phyloP scores from a whole-genome alignment of 1,140 invertebrate species.

The Drosophila kanapiae region DNA sequence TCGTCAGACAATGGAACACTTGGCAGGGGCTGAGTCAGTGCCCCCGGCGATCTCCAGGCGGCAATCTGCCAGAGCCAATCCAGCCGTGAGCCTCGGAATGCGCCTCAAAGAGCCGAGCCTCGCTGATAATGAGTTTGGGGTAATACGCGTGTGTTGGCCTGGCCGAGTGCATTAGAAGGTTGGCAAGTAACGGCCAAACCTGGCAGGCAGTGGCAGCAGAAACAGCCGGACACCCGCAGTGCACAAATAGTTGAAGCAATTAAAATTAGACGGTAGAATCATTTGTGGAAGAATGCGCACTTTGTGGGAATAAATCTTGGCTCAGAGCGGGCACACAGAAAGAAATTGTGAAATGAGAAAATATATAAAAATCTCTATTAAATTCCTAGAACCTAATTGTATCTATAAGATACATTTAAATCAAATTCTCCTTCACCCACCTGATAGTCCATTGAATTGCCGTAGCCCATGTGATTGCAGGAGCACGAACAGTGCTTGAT shows the following conservation, averaged over 20 bases:
- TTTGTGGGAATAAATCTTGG: background rate
- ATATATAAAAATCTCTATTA: too few species aligned
- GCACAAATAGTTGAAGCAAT: constrained; percentile 55
- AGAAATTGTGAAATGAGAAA: background rate
- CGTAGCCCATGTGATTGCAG: constrained; percentile 96
- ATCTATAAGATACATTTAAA: background rate
- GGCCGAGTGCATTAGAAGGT: constrained; percentile 29
- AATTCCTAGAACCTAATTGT: background rate
- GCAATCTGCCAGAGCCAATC: constrained; percentile 55
- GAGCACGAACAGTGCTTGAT: constrained; percentile 94
- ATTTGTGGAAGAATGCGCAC: constrained; percentile 49
- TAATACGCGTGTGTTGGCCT: constrained; percentile 32
- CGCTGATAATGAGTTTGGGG: constrained; percentile 72
- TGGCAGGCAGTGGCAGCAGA: constrained; percentile 12
- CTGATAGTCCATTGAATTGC: constrained; percentile 96
- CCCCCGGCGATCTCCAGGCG: constrained; percentile 44
- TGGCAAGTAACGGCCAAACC: constrained; percentile 23
- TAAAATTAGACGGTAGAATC: constrained; percentile 72
- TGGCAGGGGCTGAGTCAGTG: constrained; percentile 21
- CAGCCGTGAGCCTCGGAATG: constrained; percentile 55
- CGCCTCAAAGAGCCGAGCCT: constrained; percentile 61
- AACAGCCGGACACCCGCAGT: constrained; percentile 32
- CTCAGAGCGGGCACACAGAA: background rate
- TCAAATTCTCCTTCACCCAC: constrained; percentile 85
- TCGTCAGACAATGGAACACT: constrained; percentile 51